Conservation (phyloP, 1,140 invertebrate genomes). For the Drosophila suzukii region DNA sequence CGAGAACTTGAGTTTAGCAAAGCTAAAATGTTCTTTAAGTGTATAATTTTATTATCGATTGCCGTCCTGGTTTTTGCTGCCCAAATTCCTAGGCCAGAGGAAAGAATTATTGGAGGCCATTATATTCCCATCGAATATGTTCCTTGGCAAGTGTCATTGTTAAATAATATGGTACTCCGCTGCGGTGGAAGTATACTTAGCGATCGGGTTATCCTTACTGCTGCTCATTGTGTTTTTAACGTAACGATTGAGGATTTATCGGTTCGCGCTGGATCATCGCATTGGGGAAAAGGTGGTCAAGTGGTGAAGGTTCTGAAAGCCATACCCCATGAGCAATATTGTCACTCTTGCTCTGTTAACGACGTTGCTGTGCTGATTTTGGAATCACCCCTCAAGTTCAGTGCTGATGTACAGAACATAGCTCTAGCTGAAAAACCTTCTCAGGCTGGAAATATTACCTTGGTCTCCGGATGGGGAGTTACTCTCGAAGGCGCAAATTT, state of each 20-base stretch:
- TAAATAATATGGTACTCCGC: background rate
- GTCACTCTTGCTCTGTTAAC: background rate
- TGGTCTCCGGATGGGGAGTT: slow-evolving; percentile 3
- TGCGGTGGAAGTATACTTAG: background rate
- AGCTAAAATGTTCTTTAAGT: background rate
- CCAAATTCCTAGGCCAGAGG: background rate
- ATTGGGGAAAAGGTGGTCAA: slow-evolving; percentile 5
- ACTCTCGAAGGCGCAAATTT: background rate
- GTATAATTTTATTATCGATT: background rate
- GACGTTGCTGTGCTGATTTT: slow-evolving; percentile 7
- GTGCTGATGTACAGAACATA: background rate
- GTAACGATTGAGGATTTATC: background rate
- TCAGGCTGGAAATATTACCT: background rate
- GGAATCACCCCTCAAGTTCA: background rate
- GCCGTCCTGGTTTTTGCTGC: background rate
- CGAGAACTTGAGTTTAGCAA: background rate
- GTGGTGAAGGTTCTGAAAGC: background rate
- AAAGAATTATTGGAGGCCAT: background rate
- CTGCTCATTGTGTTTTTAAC: background rate
- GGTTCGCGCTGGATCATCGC: slow-evolving; percentile 2
- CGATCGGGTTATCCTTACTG: background rate
- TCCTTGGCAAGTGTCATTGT: slow-evolving; percentile 7
- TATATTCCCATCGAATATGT: slow-evolving; percentile 7
- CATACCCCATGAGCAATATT: background rate
- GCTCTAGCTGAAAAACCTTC: background rate